These are phyloP conservation scores for Melospiza melodia DNA, from an alignment of 2,113 vertebrate genomes.

Conservation along the genomic window DNA sequence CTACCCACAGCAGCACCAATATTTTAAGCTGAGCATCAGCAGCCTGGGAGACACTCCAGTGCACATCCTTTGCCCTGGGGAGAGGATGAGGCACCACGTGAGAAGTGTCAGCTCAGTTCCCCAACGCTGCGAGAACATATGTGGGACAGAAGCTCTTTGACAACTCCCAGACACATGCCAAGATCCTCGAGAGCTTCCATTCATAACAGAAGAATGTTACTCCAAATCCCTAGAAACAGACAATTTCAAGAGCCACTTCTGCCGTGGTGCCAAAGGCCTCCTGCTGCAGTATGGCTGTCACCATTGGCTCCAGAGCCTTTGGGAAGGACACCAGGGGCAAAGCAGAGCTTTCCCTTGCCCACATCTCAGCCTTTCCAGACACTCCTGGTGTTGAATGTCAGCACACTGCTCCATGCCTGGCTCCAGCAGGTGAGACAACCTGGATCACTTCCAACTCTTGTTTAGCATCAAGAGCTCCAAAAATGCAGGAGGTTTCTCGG, in stretches of 20 bases:
- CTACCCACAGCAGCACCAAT: background rate
- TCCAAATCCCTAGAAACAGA: slow-evolving; percentile 40
- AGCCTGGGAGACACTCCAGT: background rate
- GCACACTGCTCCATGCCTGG: accelerated
- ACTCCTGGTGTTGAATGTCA: background rate
- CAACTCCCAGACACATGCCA: slow-evolving; percentile 28
- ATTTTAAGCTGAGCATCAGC: background rate
- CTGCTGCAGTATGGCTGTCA: background rate
- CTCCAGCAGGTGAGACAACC: background rate
- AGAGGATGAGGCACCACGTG: background rate
- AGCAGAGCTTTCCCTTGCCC: background rate
- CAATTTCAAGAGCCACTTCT: slow-evolving; percentile 27
- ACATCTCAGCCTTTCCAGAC: background rate
- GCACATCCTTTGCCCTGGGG: slow-evolving; percentile 13
- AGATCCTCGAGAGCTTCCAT: slow-evolving; percentile 49
- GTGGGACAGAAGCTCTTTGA: slow-evolving; percentile 52
- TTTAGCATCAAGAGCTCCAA: background rate
- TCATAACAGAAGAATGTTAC: slow-evolving; percentile 31
- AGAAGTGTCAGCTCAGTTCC: slow-evolving; percentile 9
- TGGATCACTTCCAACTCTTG: background rate
- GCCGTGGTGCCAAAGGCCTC: background rate
- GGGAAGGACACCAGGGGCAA: background rate
- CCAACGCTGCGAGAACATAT: slow-evolving; percentile 6
- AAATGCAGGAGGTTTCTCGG: slow-evolving; percentile 2
- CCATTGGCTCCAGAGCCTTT: background rate